Percentiles rank a stretch among this genome's conserved stretches.
Evolutionary conservation across 2,113 vertebrate species (phyloP).

Genomic region (Leptodactylus fuscus): DNA sequence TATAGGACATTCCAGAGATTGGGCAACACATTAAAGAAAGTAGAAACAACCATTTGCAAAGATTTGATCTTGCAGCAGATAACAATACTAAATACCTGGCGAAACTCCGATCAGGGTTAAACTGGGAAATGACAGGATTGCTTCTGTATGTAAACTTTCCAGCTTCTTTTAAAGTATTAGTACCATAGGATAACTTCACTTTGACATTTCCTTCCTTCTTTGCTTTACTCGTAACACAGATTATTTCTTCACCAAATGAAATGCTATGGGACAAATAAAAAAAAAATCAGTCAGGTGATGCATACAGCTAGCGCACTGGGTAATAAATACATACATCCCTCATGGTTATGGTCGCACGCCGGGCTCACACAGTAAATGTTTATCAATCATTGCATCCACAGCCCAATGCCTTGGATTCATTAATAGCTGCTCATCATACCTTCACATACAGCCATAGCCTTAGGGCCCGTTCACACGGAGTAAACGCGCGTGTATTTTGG

Average conservation of each 20-base stretch:
- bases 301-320: not conserved
- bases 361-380: too few species aligned
- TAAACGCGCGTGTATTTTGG: too few species aligned
- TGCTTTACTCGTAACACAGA: constrained; percentile 82
- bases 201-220: constrained; percentile 45
- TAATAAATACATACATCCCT: not conserved
- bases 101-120: constrained; percentile 83
- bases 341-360: not conserved
- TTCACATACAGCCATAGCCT: too few species aligned
- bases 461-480: too few species aligned
- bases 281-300: not conserved
- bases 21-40: too few species aligned
- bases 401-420: too few species aligned
- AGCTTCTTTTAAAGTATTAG: constrained; percentile 55
- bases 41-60: too few species aligned
- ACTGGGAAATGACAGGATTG: constrained; percentile 82
- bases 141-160: constrained; percentile 75
- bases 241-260: constrained; percentile 77
- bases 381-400: too few species aligned
- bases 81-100: constrained; percentile 76
- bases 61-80: not conserved
- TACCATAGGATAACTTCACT: constrained; percentile 78
- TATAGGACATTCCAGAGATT: too few species aligned
- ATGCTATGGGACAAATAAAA: constrained; percentile 71
- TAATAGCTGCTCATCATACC: too few species aligned